These are phyloP conservation scores for Cephus pulcher DNA, from an alignment of 2,888 invertebrate species.

Conservation along the genomic window DNA sequence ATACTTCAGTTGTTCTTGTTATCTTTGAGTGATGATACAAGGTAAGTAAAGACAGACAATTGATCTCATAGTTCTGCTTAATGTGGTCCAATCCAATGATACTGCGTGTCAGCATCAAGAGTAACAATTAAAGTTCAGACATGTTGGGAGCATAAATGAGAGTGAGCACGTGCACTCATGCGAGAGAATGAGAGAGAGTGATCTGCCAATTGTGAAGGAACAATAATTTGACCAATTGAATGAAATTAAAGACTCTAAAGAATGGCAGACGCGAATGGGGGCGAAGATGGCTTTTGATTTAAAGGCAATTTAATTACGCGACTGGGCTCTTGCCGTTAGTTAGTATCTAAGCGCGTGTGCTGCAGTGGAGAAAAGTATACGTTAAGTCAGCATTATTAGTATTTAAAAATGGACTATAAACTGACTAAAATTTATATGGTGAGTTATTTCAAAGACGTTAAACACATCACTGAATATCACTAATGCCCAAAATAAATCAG, in stretches of 20 bases:
- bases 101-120: background rate
- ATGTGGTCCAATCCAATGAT: background rate
- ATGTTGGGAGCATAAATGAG: background rate
- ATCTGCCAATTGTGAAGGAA: constrained; percentile 6
- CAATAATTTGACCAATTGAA: constrained; percentile 32
- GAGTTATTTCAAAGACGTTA: constrained; percentile 11
- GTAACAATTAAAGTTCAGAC: background rate
- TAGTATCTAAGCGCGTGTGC: background rate
- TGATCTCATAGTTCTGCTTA: background rate
- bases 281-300: background rate
- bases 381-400: background rate
- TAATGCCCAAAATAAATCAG: background rate
- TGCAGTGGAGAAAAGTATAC: background rate
- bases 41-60: background rate
- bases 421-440: constrained; percentile 26
- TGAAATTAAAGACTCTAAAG: constrained; percentile 5
- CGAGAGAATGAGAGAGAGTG: background rate
- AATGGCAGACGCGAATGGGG: background rate
- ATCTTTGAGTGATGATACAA: background rate
- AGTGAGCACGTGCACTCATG: background rate
- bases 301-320: background rate
- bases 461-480: background rate
- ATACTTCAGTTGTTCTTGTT: background rate
- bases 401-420: constrained; percentile 28
- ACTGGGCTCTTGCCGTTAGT: background rate